phyloP scores from a whole-genome alignment of 2,888 invertebrate species.

The Epinotia demarniana region DNA sequence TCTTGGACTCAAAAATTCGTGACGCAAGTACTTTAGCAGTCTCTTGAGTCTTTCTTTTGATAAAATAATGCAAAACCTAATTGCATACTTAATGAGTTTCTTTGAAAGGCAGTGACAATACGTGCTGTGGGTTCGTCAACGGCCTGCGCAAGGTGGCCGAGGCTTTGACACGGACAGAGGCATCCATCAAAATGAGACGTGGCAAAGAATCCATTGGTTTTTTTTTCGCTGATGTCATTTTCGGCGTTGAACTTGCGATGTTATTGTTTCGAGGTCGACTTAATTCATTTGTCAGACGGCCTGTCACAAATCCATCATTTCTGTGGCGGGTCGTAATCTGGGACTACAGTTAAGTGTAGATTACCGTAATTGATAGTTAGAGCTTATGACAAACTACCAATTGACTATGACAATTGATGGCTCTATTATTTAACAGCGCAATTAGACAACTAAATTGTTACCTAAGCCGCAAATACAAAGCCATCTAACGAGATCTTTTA shows the following conservation, averaged over 20 bases:
- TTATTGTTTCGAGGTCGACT: constrained; percentile 29
- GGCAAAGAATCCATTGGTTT: constrained; percentile 38
- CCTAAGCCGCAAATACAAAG: neutral
- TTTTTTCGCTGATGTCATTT: constrained; percentile 40
- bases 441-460: constrained; percentile 2
- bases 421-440: constrained; percentile 3
- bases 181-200: constrained; percentile 41
- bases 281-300: constrained; percentile 33
- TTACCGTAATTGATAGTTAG: constrained; percentile 33
- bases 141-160: constrained; percentile 37
- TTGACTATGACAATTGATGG: constrained; percentile 4
- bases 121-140: constrained; percentile 38
- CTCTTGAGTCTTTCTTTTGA: constrained; percentile 52
- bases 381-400: constrained; percentile 14
- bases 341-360: constrained; percentile 34
- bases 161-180: constrained; percentile 25
- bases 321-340: constrained; percentile 18
- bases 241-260: constrained; percentile 9
- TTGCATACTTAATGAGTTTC: constrained; percentile 51
- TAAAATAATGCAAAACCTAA: constrained; percentile 48
- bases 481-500: neutral
- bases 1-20: constrained; percentile 60
- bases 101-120: constrained; percentile 45
- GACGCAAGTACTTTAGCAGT: constrained; percentile 62
- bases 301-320: constrained; percentile 39